phyloP scores from a whole-genome alignment of 2,113 vertebrate genomes.

The Polypterus senegalus region DNA sequence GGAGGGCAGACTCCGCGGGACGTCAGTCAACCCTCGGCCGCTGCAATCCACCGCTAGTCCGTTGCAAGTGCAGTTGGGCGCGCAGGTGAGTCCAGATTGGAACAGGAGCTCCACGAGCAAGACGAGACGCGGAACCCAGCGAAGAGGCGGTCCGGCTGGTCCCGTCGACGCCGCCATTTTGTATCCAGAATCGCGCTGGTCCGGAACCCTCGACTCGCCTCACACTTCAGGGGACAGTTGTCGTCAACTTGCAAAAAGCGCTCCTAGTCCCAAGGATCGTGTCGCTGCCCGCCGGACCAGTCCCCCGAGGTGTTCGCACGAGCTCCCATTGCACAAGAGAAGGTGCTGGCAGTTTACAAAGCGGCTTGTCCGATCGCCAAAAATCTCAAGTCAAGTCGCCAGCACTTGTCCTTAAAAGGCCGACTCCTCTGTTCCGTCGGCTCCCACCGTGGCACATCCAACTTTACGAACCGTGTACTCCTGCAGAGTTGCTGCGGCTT shows the following conservation, averaged over 20 bases:
- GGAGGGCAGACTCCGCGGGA: conserved; percentile 62
- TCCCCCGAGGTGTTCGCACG: neutral
- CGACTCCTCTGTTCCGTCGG: neutral
- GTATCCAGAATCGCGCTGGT: conserved; percentile 46
- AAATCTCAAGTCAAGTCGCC: conserved; percentile 6
- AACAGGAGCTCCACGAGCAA: conserved; percentile 32
- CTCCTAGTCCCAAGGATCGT: conserved; percentile 1
- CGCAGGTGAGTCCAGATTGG: conserved; percentile 37
- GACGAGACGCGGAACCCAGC: conserved; percentile 39
- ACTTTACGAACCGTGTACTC: too few relatives aligned
- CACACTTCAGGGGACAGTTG: neutral
- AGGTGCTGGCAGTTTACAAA: conserved; percentile 28
- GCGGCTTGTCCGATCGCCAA: conserved; percentile 10
- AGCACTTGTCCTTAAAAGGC: conserved; percentile 24
- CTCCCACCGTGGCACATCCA: too few relatives aligned
- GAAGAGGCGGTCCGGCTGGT: conserved; percentile 42
- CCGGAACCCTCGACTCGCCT: neutral
- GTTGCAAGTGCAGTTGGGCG: conserved; percentile 62
- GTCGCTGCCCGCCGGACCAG: neutral
- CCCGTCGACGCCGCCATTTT: conserved; percentile 78
- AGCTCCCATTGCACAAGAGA: too few relatives aligned
- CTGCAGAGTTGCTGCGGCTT: too few relatives aligned
- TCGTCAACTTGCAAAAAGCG: conserved; percentile 6
- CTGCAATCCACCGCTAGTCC: conserved; percentile 68
- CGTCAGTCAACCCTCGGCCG: conserved; percentile 43